Evolutionary conservation across 2,888 invertebrate genomes (phyloP), one percentile per base, ranked within the genome.

Genomic region (Macropis europaea): DNA sequence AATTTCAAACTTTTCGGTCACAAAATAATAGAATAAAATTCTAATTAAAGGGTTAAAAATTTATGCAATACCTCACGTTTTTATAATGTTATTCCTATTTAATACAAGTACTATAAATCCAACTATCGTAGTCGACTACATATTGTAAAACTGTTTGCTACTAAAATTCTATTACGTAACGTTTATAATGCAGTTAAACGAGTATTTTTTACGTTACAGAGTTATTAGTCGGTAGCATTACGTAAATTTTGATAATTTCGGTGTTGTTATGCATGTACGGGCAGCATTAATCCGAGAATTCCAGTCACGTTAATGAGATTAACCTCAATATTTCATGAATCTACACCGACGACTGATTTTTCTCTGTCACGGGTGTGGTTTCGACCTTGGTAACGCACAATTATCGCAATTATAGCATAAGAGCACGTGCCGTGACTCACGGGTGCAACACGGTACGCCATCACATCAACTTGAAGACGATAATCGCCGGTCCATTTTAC

Each of bases 361-460:
- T 54, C 53, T 42, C 13, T 15, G 42, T 28, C 28, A 59, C 78
- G 83, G 85, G 86, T 77, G 86, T 79, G 83, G 82, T 79, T 79
- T 72, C 76, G 78, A 71, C 85, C 85, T 86, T 87, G 85, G 45
- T 50, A 62, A 72, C 70, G 70, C 72, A 73, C 77, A 84, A 87
- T 87, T 86, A 85, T 81, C 79, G 76, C 82, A 84, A 85, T 84
- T 73, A 67, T 24, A 30, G 34, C 22, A 54, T n/a, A 45, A 13
- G 30, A 59, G 45, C 54, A 54, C 60, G 59, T 34, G 40, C 6
- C 30, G 13, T 80, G 79, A 80, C 54, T 80, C 81, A 80, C 28
- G 19, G 26, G 38, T 24, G 42, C 34, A 57, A 42, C 57, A 34
- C 6, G 11, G 36, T 9, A n/a, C 32, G 17, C 26, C 30, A 11